A percentile compares a stretch with the other conserved stretches of the same genome.
Conservation (phyloP, 2,797 vertebrate genomes). For the Dendrocincla tyrannina region DNA sequence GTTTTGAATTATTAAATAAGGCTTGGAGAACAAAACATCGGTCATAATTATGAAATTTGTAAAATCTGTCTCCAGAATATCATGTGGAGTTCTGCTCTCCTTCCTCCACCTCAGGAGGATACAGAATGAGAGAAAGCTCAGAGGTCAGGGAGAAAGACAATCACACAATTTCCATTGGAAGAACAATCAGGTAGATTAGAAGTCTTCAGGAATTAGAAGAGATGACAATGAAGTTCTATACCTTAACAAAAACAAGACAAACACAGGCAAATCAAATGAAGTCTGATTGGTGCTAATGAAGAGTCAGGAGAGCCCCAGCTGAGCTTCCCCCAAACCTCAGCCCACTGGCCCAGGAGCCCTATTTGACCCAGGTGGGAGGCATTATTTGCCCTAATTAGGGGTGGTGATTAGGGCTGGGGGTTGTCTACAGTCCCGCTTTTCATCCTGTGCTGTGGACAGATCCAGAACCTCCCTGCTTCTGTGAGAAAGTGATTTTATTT, state of each 20-base stretch:
- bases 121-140: background rate
- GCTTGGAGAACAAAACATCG: background rate
- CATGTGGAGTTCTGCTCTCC: background rate
- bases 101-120: background rate
- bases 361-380: background rate
- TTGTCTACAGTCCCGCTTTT: accelerated
- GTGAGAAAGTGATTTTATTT: background rate
- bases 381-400: accelerated
- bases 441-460: accelerated
- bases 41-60: background rate
- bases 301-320: background rate
- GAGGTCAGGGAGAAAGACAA: background rate
- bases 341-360: background rate
- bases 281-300: background rate
- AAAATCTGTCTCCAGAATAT: background rate
- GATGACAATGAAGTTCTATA: background rate
- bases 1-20: background rate
- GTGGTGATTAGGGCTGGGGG: accelerated
- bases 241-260: background rate
- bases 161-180: background rate
- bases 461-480: background rate
- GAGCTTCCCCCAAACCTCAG: background rate
- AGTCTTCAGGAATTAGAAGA: background rate
- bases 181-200: background rate
- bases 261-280: background rate